Base-by-base conservation (phyloP, 2,797 vertebrate species). In the Urosaurus nigricauda region DNA sequence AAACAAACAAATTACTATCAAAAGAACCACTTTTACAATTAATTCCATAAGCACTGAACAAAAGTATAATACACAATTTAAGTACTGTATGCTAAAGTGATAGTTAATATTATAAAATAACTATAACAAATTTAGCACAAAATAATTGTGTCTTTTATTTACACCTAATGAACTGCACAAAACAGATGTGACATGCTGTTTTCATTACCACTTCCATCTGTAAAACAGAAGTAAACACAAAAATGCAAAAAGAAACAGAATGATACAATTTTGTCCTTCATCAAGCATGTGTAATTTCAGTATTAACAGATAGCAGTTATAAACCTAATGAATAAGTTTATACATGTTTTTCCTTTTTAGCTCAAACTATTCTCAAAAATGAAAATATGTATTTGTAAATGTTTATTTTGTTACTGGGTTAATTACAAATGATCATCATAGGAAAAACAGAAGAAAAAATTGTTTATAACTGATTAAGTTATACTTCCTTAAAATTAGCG, bases 201-300 rank as follows among this genome's bases (percentile, higher is more conserved):
- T 58, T 88, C 32, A 53, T 86, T 63, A 84, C 35, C 24, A 56
- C 24, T 21, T 79, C 40, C 43, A n/a, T 9, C 37, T 51, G 60
- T 8, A 32, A 37, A 71, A 12, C 58, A 40, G 7, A 60, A 43
- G 58, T n/a, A 26, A 92, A 71, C 47, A 35, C 14, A 24, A 21
- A 3, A 60, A 85, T 60, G n/a, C 7, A 53, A 88, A 51, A 58
- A 2, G 26, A 26, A 90, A 82, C 70, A 63, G 6, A 90, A 73
- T 0, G 0, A 77, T 92, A 35, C 16, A 0, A n/a, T 79, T 68
- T 51, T 80, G 35, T n/a, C 74, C 91, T 94, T 94, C 91, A 95
- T 9, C 87, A 87, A 65, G 37, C 9, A 89, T 85, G 79, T 65
- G 74, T 4, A 90, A 63, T 90, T 65, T 88, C 71, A 90, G n/a